These are phyloP conservation scores for Magallana ariakensis DNA, from an alignment of 1,140 invertebrate species.

Conservation along the genomic window DNA sequence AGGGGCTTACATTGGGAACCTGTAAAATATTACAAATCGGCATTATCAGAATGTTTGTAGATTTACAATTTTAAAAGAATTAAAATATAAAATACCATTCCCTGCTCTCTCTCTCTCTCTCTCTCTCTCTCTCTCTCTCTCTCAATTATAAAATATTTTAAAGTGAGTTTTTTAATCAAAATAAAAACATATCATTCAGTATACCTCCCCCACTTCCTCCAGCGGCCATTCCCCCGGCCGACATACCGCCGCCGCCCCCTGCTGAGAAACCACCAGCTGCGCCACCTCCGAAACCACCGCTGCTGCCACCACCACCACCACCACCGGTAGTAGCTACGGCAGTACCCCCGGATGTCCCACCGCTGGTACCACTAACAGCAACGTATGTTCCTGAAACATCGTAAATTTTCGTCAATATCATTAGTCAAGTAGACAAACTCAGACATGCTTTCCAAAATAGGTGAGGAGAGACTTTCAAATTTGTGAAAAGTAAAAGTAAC, in stretches of 20 bases:
- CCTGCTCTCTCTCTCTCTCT: too few relatives aligned
- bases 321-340: neutral
- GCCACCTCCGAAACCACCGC: neutral
- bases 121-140: too few relatives aligned
- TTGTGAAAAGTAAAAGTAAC: too few relatives aligned
- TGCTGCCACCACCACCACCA: constrained; percentile 5
- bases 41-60: too few relatives aligned
- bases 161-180: neutral
- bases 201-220: constrained; percentile 33
- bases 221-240: constrained; percentile 20
- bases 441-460: too few relatives aligned
- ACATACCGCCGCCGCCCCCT: constrained; percentile 40
- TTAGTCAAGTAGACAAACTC: too few relatives aligned
- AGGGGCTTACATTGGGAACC: constrained; percentile 46
- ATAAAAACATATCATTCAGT: neutral
- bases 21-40: neutral
- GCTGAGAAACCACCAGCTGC: neutral
- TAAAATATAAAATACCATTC: too few relatives aligned
- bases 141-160: neutral
- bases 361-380: constrained; percentile 2
- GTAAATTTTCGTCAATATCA: too few relatives aligned
- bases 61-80: too few relatives aligned
- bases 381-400: neutral
- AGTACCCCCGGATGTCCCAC: constrained; percentile 34
- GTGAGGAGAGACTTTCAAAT: too few relatives aligned